Conservation (phyloP, 2,797 vertebrate genomes). For the Bufotes viridis region DNA sequence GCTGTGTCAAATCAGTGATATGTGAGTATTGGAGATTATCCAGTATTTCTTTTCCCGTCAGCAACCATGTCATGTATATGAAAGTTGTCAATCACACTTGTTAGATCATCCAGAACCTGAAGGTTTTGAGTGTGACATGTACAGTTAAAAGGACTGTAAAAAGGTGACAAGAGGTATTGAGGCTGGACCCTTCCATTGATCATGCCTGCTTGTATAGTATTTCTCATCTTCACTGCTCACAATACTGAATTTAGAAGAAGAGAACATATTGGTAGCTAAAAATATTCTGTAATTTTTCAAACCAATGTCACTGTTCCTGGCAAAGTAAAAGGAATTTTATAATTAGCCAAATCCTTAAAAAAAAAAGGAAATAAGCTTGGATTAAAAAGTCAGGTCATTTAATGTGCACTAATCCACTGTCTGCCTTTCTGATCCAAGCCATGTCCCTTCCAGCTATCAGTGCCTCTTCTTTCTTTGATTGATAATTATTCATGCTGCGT, state of each 20-base stretch:
- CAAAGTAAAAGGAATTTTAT: slow-evolving; percentile 9
- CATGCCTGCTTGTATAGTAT: not conserved
- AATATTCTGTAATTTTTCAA: not conserved
- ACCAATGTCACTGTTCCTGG: slow-evolving; percentile 2
- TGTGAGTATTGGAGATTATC: slow-evolving; percentile 20
- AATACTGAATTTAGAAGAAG: not conserved
- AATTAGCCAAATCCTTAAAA: slow-evolving; percentile 58
- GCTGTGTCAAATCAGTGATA: slow-evolving; percentile 4
- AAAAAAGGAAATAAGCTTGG: slow-evolving; percentile 52
- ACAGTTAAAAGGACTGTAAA: slow-evolving; percentile 27
- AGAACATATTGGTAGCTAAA: not conserved
- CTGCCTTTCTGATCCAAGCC: slow-evolving; percentile 70
- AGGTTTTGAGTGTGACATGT: slow-evolving; percentile 24
- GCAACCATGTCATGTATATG: slow-evolving; percentile 31
- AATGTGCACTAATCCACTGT: slow-evolving; percentile 61
- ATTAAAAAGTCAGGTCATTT: slow-evolving; percentile 59
- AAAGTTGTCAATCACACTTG: slow-evolving; percentile 38
- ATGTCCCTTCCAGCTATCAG: slow-evolving; percentile 64
- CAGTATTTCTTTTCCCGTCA: slow-evolving; percentile 25
- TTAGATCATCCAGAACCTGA: slow-evolving; percentile 17
- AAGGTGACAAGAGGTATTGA: slow-evolving; percentile 16
- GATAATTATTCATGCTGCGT: slow-evolving; percentile 65
- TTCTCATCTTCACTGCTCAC: not conserved
- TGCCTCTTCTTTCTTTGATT: slow-evolving; percentile 68
- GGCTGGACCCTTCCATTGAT: not conserved